A percentile compares a stretch with the other conserved stretches of the same genome.
phyloP scores from a whole-genome alignment of 2,113 vertebrate genomes.

The Caranx melampygus region DNA sequence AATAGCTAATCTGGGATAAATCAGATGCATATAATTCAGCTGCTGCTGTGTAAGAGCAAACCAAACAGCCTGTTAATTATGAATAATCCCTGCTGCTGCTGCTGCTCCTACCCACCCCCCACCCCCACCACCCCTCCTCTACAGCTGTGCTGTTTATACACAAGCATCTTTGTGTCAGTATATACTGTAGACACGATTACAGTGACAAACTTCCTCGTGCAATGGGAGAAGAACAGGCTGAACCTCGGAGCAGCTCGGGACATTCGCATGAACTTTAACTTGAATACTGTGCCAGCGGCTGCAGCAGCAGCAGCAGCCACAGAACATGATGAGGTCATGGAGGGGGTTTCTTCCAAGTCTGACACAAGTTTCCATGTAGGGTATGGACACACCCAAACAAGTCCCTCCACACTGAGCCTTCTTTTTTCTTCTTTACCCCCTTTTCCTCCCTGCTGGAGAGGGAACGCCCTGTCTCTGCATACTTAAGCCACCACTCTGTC shows the following conservation, averaged over 20 bases:
- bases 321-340: conserved; percentile 69
- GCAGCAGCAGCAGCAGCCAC: conserved; percentile 33
- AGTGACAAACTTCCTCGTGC: not conserved
- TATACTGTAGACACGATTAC: not conserved
- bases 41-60: conserved; percentile 59
- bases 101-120: not conserved
- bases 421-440: not conserved
- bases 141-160: conserved; percentile 21
- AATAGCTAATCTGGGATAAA: conserved; percentile 66
- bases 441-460: conserved; percentile 31
- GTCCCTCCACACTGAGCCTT: conserved; percentile 9
- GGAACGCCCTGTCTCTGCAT: conserved; percentile 77
- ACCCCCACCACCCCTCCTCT: not conserved
- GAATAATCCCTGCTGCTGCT: conserved; percentile 60
- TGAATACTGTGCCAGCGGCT: conserved; percentile 28
- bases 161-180: not conserved
- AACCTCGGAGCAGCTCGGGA: conserved; percentile 13
- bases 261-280: conserved; percentile 52
- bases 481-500: conserved; percentile 56
- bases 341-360: conserved; percentile 52
- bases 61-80: conserved; percentile 49
- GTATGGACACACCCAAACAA: conserved; percentile 73
- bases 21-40: conserved; percentile 57
- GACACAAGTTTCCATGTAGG: conserved; percentile 73
- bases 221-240: conserved; percentile 21